Conservation (phyloP, 2,797 vertebrate genomes). For the Macroramphosus scolopax region DNA sequence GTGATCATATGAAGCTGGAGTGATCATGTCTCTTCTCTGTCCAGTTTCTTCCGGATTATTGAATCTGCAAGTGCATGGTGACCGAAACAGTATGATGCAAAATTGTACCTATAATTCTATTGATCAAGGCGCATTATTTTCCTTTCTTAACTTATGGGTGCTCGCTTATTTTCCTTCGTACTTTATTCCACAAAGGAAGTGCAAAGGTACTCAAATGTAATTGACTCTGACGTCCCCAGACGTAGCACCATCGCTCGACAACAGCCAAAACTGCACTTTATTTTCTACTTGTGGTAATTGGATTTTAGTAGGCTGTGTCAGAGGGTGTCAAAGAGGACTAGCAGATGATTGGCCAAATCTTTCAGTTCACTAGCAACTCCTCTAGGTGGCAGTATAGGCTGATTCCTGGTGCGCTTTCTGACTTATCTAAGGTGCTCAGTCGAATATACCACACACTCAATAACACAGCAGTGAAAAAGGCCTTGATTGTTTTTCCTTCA, state of each 20-base stretch:
- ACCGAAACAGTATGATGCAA: constrained; percentile 71
- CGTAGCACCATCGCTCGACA: constrained; percentile 38
- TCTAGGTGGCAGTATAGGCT: constrained; percentile 51
- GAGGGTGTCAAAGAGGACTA: constrained; percentile 13
- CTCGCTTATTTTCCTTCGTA: constrained; percentile 50
- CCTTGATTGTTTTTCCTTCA: constrained; percentile 45
- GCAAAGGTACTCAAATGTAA: constrained; percentile 1
- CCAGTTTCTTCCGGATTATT: constrained; percentile 49
- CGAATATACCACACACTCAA: constrained; percentile 23
- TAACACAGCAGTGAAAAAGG: constrained; percentile 34
- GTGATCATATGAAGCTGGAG: constrained; percentile 53
- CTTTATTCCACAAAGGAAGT: constrained; percentile 28
- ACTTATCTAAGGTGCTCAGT: constrained; percentile 51
- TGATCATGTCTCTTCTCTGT: constrained; percentile 38
- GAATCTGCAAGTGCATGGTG: constrained; percentile 78
- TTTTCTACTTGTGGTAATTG: constrained; percentile 70
- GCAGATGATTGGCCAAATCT: constrained; percentile 18
- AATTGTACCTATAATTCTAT: constrained; percentile 64
- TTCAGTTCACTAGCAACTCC: constrained; percentile 55
- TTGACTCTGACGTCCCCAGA: constrained; percentile 17
- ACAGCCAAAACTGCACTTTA: constrained; percentile 77
- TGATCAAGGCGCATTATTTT: constrained; percentile 42
- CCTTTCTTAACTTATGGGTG: constrained; percentile 48
- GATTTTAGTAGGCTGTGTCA: constrained; percentile 53
- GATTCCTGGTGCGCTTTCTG: constrained; percentile 24